Conservation (phyloP, 1,140 invertebrate genomes). For the Zaprionus vittiger region DNA sequence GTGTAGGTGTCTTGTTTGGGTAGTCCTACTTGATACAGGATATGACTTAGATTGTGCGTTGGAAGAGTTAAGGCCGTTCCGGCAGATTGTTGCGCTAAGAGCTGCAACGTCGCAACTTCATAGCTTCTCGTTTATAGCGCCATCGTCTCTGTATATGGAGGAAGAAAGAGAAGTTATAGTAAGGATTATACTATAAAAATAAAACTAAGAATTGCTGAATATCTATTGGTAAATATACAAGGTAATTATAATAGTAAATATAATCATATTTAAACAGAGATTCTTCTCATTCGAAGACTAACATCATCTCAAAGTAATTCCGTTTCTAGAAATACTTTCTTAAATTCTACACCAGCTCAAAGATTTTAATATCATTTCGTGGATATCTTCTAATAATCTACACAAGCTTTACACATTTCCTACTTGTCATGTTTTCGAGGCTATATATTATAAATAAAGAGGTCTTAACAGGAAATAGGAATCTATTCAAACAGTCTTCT, state of each 20-base stretch:
- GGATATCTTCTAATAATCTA: too few species aligned
- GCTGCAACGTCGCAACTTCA: slow-evolving; percentile 27
- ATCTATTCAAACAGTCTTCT: background rate
- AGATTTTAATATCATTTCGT: too few species aligned
- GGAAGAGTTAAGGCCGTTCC: slow-evolving; percentile 9
- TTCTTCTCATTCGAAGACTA: too few species aligned
- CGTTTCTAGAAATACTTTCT: too few species aligned
- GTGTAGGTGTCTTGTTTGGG: background rate
- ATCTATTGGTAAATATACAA: too few species aligned
- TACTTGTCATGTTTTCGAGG: too few species aligned
- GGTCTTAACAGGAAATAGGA: background rate
- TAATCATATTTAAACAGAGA: too few species aligned
- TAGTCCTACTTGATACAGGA: slow-evolving; percentile 25
- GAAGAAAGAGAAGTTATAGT: background rate
- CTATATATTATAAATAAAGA: background rate
- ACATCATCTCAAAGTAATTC: too few species aligned
- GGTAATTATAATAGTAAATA: too few species aligned
- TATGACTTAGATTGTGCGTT: slow-evolving; percentile 21
- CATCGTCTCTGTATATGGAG: slow-evolving; percentile 3
- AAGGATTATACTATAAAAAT: background rate
- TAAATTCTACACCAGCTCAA: too few species aligned
- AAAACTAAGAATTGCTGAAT: background rate
- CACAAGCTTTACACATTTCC: too few species aligned
- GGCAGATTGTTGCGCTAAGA: slow-evolving; percentile 30
- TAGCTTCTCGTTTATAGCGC: slow-evolving; percentile 13